Base-by-base conservation (phyloP, 2,888 invertebrate genomes). In the Drosophila pegasa region DNA sequence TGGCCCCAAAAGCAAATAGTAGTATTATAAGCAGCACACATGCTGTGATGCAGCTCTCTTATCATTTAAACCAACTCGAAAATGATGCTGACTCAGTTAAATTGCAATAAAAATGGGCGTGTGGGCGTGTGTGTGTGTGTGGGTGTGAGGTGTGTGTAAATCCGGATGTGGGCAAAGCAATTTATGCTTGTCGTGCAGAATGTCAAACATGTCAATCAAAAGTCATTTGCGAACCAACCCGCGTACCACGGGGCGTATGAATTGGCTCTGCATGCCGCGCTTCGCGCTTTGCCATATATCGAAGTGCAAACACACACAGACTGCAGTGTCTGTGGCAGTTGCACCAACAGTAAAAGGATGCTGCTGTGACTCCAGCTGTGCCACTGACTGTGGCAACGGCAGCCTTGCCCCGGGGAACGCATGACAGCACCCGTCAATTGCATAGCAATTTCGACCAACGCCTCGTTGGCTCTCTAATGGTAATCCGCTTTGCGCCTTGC, bases 161-260 rank as follows among this genome's bases (percentile, higher is more conserved):
- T 31, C 25, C 14, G 50, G 18, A 31, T 31, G 43, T 50, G 47
- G 27, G 65, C 41, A 54, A 63, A 75, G 70, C 88, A 80, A 74
- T 86, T 83, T 88, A 75, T 83, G 84, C 80, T 75, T 80, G 80
- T 86, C 86, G 83, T 72, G 80, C 87, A 75, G 75, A 80, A 85
- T 86, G 88, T 86, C 88, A 86, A 88, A 88, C 85, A 87, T 77
- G 85, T 86, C 85, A 86, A 88, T 86, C 85, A 86, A 86, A 88
- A 78, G 85, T 84, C 78, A 88, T 86, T 85, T 86, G 80, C 70
- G 59, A 70, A 58, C 54, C 67, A 57, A 57, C 33, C 48, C 60
- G 73, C 75, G 77, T 76, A 57, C 66, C 57, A 76, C 41, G 16
- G 66, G 76, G 76, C 70, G 76, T 54, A 77, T 77, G 73, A 77